Conservation (phyloP, 1,140 invertebrate genomes). For the Drosophila santomea region DNA sequence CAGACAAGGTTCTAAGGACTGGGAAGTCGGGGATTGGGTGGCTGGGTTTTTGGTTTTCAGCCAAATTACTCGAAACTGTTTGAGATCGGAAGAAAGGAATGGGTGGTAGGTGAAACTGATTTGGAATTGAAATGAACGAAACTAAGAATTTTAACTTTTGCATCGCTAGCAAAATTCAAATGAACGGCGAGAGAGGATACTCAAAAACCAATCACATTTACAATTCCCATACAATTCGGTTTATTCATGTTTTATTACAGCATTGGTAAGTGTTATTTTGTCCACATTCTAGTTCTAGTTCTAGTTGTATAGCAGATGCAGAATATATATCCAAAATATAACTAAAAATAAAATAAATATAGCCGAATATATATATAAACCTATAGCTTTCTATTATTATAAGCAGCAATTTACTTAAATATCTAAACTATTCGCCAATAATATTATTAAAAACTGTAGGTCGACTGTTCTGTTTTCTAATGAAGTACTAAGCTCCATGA, state of each 20-base stretch:
- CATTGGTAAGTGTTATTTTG: background rate
- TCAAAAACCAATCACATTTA: slow-evolving; percentile 28
- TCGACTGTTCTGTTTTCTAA: slow-evolving; percentile 16
- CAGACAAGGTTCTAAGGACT: slow-evolving; percentile 26
- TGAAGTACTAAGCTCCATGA: slow-evolving; percentile 17
- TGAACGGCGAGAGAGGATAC: slow-evolving; percentile 34
- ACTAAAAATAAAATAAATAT: too few species aligned
- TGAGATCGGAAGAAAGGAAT: background rate
- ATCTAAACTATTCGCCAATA: background rate
- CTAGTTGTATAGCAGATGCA: background rate
- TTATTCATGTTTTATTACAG: background rate
- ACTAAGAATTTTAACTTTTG: slow-evolving; percentile 58
- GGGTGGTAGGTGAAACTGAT: slow-evolving; percentile 36
- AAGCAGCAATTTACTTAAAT: too few species aligned
- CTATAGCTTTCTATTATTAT: too few species aligned
- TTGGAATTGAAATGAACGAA: slow-evolving; percentile 72
- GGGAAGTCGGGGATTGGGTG: background rate
- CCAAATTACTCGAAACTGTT: slow-evolving; percentile 66
- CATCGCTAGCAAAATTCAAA: slow-evolving; percentile 65
- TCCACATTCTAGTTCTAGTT: too few species aligned
- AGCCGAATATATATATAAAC: too few species aligned
- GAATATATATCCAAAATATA: background rate
- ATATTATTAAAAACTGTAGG: background rate
- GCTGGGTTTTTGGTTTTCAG: slow-evolving; percentile 60
- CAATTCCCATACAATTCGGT: slow-evolving; percentile 27